Evolutionary conservation across 2,888 invertebrate species (phyloP).

Genomic region (Luperina testacea): DNA sequence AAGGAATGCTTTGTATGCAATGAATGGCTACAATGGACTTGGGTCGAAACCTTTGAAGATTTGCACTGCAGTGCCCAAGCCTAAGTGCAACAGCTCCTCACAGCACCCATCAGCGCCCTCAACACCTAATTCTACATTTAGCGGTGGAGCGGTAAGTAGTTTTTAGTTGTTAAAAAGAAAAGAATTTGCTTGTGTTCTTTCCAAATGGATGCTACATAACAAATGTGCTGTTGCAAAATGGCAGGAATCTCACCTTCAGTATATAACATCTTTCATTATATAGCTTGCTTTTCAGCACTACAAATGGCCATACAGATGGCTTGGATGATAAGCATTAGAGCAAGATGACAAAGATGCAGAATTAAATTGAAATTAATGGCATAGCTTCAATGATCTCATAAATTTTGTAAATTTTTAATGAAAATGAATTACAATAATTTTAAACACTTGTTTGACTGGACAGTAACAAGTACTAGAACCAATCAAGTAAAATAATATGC

Average conservation of each 20-base stretch:
- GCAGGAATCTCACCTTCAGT: background rate
- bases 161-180: background rate
- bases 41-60: constrained; percentile 97
- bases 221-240: constrained; percentile 7
- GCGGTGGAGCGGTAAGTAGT: constrained; percentile 80
- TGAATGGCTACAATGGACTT: constrained; percentile 97
- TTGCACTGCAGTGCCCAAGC: constrained; percentile 97
- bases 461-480: background rate
- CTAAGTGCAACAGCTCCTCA: constrained; percentile 89
- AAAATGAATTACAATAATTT: no score
- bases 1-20: constrained; percentile 96
- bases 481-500: background rate
- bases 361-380: constrained; percentile 32
- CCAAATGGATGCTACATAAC: constrained; percentile 17
- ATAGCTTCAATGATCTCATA: constrained; percentile 3
- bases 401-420: background rate
- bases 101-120: constrained; percentile 76
- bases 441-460: background rate
- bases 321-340: constrained; percentile 11
- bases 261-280: constrained; percentile 12
- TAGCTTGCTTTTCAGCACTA: constrained; percentile 51
- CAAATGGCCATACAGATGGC: constrained; percentile 23
- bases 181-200: constrained; percentile 26
- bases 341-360: constrained; percentile 20
- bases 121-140: constrained; percentile 77